phyloP scores from a whole-genome alignment of 64 coral and sea anemone species.

The Actinia tenebrosa region DNA sequence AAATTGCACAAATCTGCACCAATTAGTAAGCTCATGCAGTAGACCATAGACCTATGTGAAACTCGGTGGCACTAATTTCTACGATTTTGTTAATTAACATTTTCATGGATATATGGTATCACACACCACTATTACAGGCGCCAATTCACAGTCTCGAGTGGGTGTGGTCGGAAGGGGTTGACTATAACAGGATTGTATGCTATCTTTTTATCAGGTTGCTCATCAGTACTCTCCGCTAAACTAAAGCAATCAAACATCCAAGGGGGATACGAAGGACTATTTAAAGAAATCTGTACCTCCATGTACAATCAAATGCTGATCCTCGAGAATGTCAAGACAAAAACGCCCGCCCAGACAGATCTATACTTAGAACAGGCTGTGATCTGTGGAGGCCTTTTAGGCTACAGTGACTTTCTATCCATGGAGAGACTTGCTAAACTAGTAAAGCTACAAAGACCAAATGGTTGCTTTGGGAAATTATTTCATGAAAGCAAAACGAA shows the following conservation, averaged over 20 bases:
- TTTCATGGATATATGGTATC: too few species aligned
- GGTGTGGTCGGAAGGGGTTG: background rate
- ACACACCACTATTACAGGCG: too few species aligned
- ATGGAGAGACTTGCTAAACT: background rate
- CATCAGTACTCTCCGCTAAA: slow-evolving; percentile 29
- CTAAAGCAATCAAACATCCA: slow-evolving; percentile 52
- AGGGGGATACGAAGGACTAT: slow-evolving; percentile 28
- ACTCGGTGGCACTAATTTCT: too few species aligned
- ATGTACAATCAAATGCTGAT: slow-evolving; percentile 42
- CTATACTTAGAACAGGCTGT: slow-evolving; percentile 33
- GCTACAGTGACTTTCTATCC: slow-evolving; percentile 40
- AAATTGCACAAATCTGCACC: too few species aligned
- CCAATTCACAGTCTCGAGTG: too few species aligned
- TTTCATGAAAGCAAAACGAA: background rate
- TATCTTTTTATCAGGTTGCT: slow-evolving; percentile 41
- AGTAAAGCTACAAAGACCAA: slow-evolving; percentile 3
- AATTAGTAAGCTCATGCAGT: too few species aligned
- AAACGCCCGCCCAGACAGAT: slow-evolving; percentile 17
- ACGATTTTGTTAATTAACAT: too few species aligned
- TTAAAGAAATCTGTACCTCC: slow-evolving; percentile 33
- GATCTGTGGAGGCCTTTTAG: slow-evolving; percentile 42
- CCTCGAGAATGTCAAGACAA: slow-evolving; percentile 12
- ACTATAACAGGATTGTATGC: too few species aligned
- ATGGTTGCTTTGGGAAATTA: slow-evolving; percentile 41
- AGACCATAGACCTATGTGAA: too few species aligned